Evolutionary conservation across 2,888 invertebrate species (phyloP).

Genomic region (Thymelicus lineola): DNA sequence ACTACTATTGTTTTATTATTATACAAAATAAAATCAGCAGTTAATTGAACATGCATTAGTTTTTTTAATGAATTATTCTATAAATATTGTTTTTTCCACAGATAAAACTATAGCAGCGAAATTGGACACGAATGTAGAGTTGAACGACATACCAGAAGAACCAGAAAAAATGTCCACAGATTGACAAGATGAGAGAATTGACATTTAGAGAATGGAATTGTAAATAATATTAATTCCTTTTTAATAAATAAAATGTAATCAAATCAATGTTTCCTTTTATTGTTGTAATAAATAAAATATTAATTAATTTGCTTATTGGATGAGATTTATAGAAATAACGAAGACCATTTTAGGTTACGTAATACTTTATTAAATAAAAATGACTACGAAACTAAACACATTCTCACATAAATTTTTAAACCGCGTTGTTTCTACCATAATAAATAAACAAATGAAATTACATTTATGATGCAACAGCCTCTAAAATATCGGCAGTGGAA

Average conservation of each 20-base stretch:
- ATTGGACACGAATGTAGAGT: conserved; percentile 44
- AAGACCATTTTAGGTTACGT: neutral
- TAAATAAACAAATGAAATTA: conserved; percentile 20
- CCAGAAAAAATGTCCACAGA: conserved; percentile 40
- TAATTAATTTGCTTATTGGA: no score
- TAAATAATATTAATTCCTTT: conserved; percentile 8
- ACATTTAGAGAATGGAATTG: conserved; percentile 5
- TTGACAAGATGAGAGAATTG: conserved; percentile 40
- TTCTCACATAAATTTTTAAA: neutral
- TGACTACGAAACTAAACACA: conserved; percentile 7
- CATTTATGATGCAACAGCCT: conserved; percentile 32
- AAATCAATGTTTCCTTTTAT: no score
- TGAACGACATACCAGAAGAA: conserved; percentile 43
- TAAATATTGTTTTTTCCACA: conserved; percentile 43
- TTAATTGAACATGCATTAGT: no score
- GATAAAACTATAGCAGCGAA: conserved; percentile 52
- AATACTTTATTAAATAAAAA: conserved; percentile 29
- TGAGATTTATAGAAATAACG: conserved; percentile 1
- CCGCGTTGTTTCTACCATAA: neutral
- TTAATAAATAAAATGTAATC: neutral
- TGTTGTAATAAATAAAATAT: no score
- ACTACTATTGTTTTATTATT: no score
- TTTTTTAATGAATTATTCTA: no score
- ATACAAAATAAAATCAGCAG: no score
- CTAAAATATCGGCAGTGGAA: conserved; percentile 44